A percentile compares a stretch with the other conserved stretches of the same genome.
These are phyloP conservation scores for Mastacembelus armatus DNA, from an alignment of 2,797 vertebrate species.

Conservation along the genomic window DNA sequence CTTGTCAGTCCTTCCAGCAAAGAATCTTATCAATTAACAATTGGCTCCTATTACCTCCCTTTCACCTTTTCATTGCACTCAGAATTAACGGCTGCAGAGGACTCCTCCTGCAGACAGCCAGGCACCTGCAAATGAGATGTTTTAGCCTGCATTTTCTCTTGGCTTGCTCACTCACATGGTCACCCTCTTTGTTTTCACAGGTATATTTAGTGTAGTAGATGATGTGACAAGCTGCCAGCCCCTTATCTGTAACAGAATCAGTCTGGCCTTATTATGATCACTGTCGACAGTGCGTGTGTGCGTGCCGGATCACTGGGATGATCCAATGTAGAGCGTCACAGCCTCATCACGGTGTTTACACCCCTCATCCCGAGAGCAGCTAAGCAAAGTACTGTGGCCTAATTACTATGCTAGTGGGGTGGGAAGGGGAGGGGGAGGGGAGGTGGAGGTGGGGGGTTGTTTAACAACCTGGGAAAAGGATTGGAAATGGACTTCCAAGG, in stretches of 20 bases:
- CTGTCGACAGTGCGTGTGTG: conserved; percentile 7
- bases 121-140: conserved; percentile 37
- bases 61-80: conserved; percentile 57
- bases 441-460: too few species aligned
- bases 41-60: conserved; percentile 53
- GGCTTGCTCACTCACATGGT: conserved; percentile 4
- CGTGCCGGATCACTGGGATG: conserved; percentile 33
- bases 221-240: conserved; percentile 15
- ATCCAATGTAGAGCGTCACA: conserved; percentile 32
- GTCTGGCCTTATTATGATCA: background rate
- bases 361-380: conserved; percentile 62
- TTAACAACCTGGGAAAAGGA: conserved; percentile 55
- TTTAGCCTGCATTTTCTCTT: conserved; percentile 21
- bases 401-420: conserved; percentile 68
- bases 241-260: conserved; percentile 9
- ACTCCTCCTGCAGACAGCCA: conserved; percentile 35
- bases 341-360: conserved; percentile 53
- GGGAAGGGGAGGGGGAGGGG: too few species aligned
- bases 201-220: conserved; percentile 13
- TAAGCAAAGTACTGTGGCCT: conserved; percentile 58
- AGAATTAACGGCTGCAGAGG: conserved; percentile 60
- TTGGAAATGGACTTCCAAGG: conserved; percentile 54
- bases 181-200: conserved; percentile 11
- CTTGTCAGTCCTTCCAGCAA: conserved; percentile 22
- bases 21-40: conserved; percentile 71